Conservation (phyloP, 2,113 vertebrate genomes). For the Oryctolagus cuniculus region DNA sequence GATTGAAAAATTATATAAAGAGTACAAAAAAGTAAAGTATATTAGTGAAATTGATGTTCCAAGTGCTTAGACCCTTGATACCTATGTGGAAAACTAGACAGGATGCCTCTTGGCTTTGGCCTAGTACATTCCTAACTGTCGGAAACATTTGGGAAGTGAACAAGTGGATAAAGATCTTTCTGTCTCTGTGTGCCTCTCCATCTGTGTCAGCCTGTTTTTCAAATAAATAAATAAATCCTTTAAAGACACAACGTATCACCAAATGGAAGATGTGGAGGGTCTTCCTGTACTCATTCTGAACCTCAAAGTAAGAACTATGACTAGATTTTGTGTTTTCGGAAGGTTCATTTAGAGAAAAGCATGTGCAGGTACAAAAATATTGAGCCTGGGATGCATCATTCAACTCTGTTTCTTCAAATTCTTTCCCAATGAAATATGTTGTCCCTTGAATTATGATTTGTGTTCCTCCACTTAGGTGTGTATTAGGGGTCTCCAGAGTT, state of each 20-base stretch:
- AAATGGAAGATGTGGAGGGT: neutral
- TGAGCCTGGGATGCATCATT: neutral
- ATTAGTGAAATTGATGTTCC: no score
- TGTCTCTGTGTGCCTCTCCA: no score
- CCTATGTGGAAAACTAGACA: no score
- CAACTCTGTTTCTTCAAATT: neutral
- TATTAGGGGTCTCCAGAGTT: neutral
- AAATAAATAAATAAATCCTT: neutral
- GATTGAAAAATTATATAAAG: no score
- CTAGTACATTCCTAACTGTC: no score
- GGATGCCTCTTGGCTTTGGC: no score
- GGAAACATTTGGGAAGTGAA: no score
- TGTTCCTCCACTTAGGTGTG: neutral
- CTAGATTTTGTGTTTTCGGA: neutral
- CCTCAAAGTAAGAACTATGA: neutral
- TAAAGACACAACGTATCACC: neutral
- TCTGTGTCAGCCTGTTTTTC: no score
- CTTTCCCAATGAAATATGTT: neutral
- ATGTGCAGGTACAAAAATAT: neutral
- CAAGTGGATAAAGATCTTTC: no score
- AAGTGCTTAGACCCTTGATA: no score
- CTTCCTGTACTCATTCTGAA: neutral
- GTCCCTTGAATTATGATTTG: neutral
- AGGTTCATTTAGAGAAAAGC: neutral
- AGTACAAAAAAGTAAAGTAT: no score